These are phyloP conservation scores for Bellardia pandia DNA, from an alignment of 2,888 invertebrate genomes.

Conservation along the genomic window DNA sequence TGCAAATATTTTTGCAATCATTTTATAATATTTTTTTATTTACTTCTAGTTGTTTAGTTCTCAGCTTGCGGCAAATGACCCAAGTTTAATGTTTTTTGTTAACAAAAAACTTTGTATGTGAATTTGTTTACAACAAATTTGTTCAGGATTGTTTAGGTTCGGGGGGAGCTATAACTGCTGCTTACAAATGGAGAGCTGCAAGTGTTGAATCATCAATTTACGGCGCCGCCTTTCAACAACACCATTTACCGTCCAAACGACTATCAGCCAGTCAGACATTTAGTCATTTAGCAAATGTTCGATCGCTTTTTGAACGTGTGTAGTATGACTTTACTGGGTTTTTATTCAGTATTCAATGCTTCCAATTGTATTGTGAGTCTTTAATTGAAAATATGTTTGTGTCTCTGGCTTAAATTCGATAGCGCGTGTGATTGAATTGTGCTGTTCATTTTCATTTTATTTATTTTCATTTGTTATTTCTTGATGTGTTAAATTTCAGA, in stretches of 20 bases:
- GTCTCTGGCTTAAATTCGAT: slow-evolving; percentile 47
- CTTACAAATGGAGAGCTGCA: slow-evolving; percentile 47
- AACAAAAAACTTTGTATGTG: slow-evolving; percentile 4
- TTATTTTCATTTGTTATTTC: too few species aligned
- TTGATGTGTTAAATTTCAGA: slow-evolving; percentile 23
- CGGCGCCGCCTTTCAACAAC: slow-evolving; percentile 63
- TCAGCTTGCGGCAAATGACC: slow-evolving; percentile 72
- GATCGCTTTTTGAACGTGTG: slow-evolving; percentile 17
- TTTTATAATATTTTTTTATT: slow-evolving; percentile 50
- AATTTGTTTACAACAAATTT: slow-evolving; percentile 43
- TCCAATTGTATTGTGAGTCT: slow-evolving; percentile 19
- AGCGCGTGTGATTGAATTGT: not conserved
- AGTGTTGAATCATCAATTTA: slow-evolving; percentile 74
- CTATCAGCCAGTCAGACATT: not conserved
- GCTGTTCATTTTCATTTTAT: too few species aligned
- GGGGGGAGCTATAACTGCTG: not conserved
- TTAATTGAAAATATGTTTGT: slow-evolving; percentile 33
- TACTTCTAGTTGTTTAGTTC: slow-evolving; percentile 21
- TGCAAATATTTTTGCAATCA: slow-evolving; percentile 48
- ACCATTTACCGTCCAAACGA: not conserved
- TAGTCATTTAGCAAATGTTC: slow-evolving; percentile 24
- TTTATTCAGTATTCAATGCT: slow-evolving; percentile 25
- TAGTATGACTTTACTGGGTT: not conserved
- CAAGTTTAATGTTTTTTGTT: slow-evolving; percentile 34
- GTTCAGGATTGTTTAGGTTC: slow-evolving; percentile 3